Base-by-base conservation (phyloP, 2,888 invertebrate species). In the Brachyopa scutellaris region DNA sequence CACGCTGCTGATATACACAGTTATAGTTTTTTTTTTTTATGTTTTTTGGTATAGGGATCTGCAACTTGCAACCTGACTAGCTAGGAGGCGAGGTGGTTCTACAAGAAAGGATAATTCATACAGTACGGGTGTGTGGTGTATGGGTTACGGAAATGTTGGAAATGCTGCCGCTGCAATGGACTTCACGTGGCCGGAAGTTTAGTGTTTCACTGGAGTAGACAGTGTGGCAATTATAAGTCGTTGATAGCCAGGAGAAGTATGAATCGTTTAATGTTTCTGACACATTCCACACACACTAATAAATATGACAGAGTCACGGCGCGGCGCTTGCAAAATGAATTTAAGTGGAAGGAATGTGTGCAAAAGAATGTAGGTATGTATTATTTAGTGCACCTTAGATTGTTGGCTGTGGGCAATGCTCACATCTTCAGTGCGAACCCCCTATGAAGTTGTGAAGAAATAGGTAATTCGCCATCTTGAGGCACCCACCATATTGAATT, bases 181-280 rank as follows among this genome's bases (percentile, higher is more conserved):
- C 72, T 53, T 15, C 40, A 42, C 31, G 57, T 26, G 33, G 13
- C 78, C 83, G 83, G 83, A 83, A 83, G 73, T 78, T 73, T 73
- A 83, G 78, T 83, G 83, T 78, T 73, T 67, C 72, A 78, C 66
- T 72, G 51, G 53, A 77, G 76, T 73, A 78, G 83, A 83, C 83
- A 83, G 62, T 66, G 72, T 78, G 73, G 83, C 77, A 72, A 78
- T 78, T 78, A 78, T 67, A 66, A 83, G 61, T 73, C 61, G 72
- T 83, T 78, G 78, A 83, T 83, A 83, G 83, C 67, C 67, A 78
- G 53, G 49, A 83, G 78, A 78, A 67, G 66, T 78, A 83, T 78
- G 78, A 83, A 78, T 67, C 59, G 78, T 62, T 73, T 83, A 77
- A 83, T 80, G 69, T 49, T 76, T 45, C 76, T 80, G 76, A 76